phyloP scores from a whole-genome alignment of 2,797 vertebrate genomes.

The Chelon labrosus region DNA sequence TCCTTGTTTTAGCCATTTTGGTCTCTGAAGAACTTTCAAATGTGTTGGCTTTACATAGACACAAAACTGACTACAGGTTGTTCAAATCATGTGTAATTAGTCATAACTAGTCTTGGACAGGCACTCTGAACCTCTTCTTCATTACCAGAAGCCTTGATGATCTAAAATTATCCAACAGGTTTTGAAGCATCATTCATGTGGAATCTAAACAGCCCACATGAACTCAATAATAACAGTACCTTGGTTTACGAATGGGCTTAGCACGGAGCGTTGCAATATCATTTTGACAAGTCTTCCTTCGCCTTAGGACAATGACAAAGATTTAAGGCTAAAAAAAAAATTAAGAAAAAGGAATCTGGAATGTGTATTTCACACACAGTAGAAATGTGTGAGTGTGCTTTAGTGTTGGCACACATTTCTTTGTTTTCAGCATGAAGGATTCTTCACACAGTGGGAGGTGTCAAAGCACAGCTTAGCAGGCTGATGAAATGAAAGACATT shows the following conservation, averaged over 20 bases:
- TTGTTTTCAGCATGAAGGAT: not conserved
- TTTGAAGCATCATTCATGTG: not conserved
- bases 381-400: not conserved
- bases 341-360: not conserved
- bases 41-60: no score
- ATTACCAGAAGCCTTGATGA: not conserved
- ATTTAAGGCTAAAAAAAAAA: not conserved
- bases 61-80: not conserved
- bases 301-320: not conserved
- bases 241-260: not conserved
- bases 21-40: no score
- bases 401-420: not conserved
- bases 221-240: conserved; percentile 4
- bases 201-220: not conserved
- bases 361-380: not conserved
- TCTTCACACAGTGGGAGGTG: not conserved
- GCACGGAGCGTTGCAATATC: not conserved
- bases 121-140: not conserved
- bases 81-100: not conserved
- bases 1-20: no score
- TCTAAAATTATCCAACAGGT: not conserved
- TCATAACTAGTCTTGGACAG: not conserved
- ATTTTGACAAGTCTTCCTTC: not conserved
- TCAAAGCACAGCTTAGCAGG: not conserved
- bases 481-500: not conserved